These are phyloP conservation scores for Xestia rhomboidea DNA, from an alignment of 2,888 invertebrate species.

Conservation along the genomic window DNA sequence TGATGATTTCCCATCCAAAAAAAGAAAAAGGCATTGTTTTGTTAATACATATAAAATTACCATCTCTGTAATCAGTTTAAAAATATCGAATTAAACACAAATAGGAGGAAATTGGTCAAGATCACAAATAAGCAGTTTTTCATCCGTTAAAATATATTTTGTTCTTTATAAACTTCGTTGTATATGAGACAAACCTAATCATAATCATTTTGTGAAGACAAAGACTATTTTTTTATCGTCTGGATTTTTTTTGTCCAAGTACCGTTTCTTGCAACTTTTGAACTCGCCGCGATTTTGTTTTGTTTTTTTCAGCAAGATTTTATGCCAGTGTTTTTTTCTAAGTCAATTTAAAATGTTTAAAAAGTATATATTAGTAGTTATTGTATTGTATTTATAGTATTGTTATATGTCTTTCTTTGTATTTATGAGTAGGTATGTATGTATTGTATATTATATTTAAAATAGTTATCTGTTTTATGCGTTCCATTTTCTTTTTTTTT, in stretches of 20 bases:
- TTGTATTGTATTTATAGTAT: no score
- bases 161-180: slow-evolving; percentile 27
- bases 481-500: no score
- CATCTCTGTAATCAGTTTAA: not conserved
- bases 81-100: not conserved
- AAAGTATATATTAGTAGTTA: no score
- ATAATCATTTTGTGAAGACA: slow-evolving; percentile 50
- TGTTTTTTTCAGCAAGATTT: slow-evolving; percentile 26
- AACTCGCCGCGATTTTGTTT: slow-evolving; percentile 36
- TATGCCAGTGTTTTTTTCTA: slow-evolving; percentile 31
- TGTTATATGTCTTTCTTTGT: no score
- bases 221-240: slow-evolving; percentile 51
- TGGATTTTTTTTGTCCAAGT: slow-evolving; percentile 46
- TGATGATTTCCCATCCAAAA: no score
- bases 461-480: no score
- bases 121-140: slow-evolving; percentile 13
- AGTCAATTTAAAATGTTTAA: slow-evolving; percentile 17
- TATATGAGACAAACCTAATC: slow-evolving; percentile 16
- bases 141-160: slow-evolving; percentile 27
- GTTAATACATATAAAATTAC: not conserved
- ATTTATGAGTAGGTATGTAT: no score
- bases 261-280: slow-evolving; percentile 42
- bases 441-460: no score
- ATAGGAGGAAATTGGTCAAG: slow-evolving; percentile 14
- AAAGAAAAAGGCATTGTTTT: not conserved